Evolutionary conservation across 1,140 invertebrate genomes (phyloP).

Genomic region (Lerema accius): DNA sequence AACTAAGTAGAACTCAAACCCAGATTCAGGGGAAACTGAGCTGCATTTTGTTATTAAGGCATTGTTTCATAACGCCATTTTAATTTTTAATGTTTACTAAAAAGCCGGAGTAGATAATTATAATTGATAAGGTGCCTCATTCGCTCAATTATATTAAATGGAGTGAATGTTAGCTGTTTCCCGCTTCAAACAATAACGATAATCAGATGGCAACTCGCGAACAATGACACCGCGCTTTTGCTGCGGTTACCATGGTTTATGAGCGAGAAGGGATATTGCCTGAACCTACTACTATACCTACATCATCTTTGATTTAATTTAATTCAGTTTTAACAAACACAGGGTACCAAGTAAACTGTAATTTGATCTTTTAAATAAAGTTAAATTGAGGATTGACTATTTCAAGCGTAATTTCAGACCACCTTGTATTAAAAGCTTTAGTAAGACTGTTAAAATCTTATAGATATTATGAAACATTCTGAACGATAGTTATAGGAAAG

Average conservation of each 20-base stretch:
- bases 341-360: too few relatives aligned
- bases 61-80: constrained; percentile 29
- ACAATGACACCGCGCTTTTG: constrained; percentile 70
- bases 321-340: too few relatives aligned
- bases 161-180: constrained; percentile 75
- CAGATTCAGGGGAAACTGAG: constrained; percentile 14
- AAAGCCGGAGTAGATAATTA: constrained; percentile 51
- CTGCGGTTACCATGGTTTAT: constrained; percentile 48
- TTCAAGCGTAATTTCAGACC: too few relatives aligned
- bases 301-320: too few relatives aligned
- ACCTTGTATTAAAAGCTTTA: too few relatives aligned
- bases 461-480: too few relatives aligned
- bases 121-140: constrained; percentile 78
- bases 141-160: constrained; percentile 79
- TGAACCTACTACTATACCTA: too few relatives aligned
- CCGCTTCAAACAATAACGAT: constrained; percentile 77
- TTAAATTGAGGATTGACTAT: too few relatives aligned
- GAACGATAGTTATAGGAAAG: too few relatives aligned
- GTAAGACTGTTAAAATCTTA: too few relatives aligned
- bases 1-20: background rate
- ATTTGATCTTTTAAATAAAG: too few relatives aligned
- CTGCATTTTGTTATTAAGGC: constrained; percentile 18
- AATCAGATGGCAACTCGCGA: constrained; percentile 72
- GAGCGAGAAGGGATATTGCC: background rate
- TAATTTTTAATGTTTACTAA: constrained; percentile 34